Evolutionary conservation across 2,797 vertebrate species (phyloP), one percentile per base, ranked within the genome.

Genomic region (Gambelia wislizenii): DNA sequence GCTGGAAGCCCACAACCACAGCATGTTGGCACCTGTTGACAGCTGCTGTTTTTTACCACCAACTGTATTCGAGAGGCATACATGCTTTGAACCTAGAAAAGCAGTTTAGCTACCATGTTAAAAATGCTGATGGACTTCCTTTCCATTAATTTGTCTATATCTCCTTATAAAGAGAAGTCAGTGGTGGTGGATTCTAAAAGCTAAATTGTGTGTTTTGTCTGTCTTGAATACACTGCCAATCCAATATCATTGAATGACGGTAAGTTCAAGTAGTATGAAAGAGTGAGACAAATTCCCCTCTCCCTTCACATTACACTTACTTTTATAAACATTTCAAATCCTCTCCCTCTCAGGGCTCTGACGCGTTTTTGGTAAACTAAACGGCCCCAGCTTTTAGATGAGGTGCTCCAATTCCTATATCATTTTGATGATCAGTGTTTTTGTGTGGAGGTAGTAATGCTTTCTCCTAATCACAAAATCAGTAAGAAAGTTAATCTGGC

Each of bases 401-500:
- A 47, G 39, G 33, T 14, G 30, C 22, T 77, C 33, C 20, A 52
- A 16, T 69, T 36, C 8, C 12, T 1, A 72, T 30, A 74, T 59
- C 18, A 82, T 76, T 75, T 27, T 27, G 25, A 14, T 72, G 52
- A 59, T 6, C 47, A 16, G 54, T 72, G 59, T 39, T 47, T 30
- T 76, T 59, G 4, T 36, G 54, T 33, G 47, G 22, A 3, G 16
- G 25, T 36, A 42, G 22, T 9, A 69, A 36, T 52, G 5, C 75
- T 36, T 42, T 56, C 52, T 36, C 70, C 22, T 27, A 36, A 25
- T 56, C 22, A 56, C 22, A 39, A 56, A 42, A 42, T 27, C 1
- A 64, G 2, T 44, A 44, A 25, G 44, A 54, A 80, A 79, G n/a
- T 44, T 86, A 86, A 82, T 49, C 91, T 85, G 88, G 82, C 18